These are phyloP conservation scores for Colossoma macropomum DNA, from an alignment of 2,113 vertebrate genomes.

Conservation along the genomic window DNA sequence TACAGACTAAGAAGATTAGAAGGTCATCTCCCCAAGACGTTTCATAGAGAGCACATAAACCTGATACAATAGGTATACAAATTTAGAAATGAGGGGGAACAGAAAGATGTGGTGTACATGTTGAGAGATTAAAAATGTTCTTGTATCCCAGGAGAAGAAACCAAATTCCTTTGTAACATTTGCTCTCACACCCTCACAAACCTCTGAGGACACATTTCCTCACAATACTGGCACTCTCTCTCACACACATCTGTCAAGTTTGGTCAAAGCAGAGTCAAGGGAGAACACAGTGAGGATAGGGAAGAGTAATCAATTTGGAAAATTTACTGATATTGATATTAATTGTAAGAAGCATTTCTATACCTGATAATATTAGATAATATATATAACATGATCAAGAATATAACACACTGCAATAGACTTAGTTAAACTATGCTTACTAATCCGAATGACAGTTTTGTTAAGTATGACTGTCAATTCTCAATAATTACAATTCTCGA, in stretches of 20 bases:
- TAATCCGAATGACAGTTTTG: no score
- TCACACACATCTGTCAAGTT: slow-evolving; percentile 26
- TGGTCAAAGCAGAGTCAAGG: slow-evolving; percentile 17
- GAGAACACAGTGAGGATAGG: neutral
- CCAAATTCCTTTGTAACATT: slow-evolving; percentile 21
- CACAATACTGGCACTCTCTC: slow-evolving; percentile 2
- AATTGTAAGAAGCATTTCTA: no score
- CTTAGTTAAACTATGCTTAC: no score
- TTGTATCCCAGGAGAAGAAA: neutral
- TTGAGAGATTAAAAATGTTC: neutral
- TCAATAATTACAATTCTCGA: no score
- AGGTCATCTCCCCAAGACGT: neutral
- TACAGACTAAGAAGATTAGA: slow-evolving; percentile 7
- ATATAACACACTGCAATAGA: no score
- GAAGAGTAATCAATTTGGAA: no score
- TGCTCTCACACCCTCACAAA: neutral
- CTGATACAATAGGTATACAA: neutral
- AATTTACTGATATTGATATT: no score
- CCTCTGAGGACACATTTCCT: slow-evolving; percentile 1
- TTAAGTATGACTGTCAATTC: no score
- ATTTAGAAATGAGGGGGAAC: neutral
- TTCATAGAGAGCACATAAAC: neutral
- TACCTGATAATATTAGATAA: no score
- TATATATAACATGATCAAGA: no score
- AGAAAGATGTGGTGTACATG: neutral